Evolutionary conservation across 1,140 invertebrate genomes (phyloP).

Genomic region (Drosophila mayri): DNA sequence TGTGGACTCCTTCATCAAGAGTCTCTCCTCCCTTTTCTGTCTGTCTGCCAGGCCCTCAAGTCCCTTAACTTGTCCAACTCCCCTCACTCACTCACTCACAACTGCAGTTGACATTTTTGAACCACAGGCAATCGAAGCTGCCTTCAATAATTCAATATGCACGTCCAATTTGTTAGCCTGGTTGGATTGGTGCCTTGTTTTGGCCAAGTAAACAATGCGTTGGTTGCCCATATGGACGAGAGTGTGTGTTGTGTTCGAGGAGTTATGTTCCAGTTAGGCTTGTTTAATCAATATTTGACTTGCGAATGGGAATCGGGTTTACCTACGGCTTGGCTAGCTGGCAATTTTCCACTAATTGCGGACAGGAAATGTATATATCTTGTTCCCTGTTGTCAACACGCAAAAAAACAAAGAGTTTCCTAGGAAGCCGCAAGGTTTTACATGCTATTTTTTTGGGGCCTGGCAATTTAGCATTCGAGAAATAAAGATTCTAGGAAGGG

Average conservation of each 20-base stretch:
- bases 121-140: constrained; percentile 34
- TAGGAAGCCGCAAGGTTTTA: constrained; percentile 19
- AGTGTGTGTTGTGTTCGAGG: constrained; percentile 1
- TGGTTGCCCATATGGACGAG: constrained; percentile 31
- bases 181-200: constrained; percentile 56
- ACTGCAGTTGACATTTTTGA: constrained; percentile 50
- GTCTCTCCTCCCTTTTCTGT: background rate
- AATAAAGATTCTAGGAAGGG: constrained; percentile 47
- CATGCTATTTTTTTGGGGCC: constrained; percentile 36
- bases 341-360: constrained; percentile 35
- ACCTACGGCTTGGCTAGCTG: constrained; percentile 9
- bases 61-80: constrained; percentile 13
- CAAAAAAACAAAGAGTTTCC: constrained; percentile 30
- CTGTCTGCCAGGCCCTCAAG: background rate
- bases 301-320: constrained; percentile 21
- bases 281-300: constrained; percentile 54
- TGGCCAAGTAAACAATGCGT: constrained; percentile 67
- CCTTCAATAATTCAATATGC: constrained; percentile 71
- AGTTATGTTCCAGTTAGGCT: constrained; percentile 36
- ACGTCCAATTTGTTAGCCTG: constrained; percentile 47
- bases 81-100: background rate
- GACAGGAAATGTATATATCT: constrained; percentile 30
- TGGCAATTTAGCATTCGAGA: constrained; percentile 19
- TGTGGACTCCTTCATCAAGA: constrained; percentile 5
- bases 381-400: constrained; percentile 24